phyloP scores from a whole-genome alignment of 2,888 invertebrate species.

The Tupiocoris notatus region DNA sequence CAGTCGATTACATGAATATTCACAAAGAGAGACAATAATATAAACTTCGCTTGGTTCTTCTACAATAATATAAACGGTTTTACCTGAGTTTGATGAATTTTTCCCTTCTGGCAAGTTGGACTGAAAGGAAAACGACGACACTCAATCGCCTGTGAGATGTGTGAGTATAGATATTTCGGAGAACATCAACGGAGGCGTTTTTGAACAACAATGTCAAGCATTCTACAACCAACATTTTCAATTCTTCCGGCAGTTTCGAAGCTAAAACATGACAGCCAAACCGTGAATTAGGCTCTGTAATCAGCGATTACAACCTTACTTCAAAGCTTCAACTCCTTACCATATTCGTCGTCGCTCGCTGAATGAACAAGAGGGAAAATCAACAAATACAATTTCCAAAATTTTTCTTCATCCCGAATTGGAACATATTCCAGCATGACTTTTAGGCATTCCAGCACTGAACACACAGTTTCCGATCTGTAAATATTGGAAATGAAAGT shows the following conservation, averaged over 20 bases:
- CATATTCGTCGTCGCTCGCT: constrained; percentile 16
- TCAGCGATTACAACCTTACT: too few species aligned
- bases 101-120: constrained; percentile 67
- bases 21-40: too few species aligned
- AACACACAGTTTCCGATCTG: neutral
- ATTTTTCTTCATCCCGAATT: constrained; percentile 12
- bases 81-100: constrained; percentile 65
- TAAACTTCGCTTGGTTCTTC: too few species aligned
- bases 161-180: constrained; percentile 60
- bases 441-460: constrained; percentile 15
- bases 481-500: neutral
- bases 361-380: constrained; percentile 11
- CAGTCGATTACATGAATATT: constrained; percentile 15
- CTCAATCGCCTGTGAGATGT: constrained; percentile 63
- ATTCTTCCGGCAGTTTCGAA: constrained; percentile 59
- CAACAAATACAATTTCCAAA: constrained; percentile 25
- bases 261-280: constrained; percentile 51
- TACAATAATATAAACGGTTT: too few species aligned
- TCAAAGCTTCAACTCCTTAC: too few species aligned
- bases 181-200: constrained; percentile 57
- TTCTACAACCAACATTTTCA: constrained; percentile 61
- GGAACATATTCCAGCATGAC: constrained; percentile 7
- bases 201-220: constrained; percentile 59
- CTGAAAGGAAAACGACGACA: constrained; percentile 64
- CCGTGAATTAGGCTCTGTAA: neutral